Evolutionary conservation across 2,113 vertebrate genomes (phyloP), one percentile per base, ranked within the genome.

Genomic region (Podilymbus podiceps): DNA sequence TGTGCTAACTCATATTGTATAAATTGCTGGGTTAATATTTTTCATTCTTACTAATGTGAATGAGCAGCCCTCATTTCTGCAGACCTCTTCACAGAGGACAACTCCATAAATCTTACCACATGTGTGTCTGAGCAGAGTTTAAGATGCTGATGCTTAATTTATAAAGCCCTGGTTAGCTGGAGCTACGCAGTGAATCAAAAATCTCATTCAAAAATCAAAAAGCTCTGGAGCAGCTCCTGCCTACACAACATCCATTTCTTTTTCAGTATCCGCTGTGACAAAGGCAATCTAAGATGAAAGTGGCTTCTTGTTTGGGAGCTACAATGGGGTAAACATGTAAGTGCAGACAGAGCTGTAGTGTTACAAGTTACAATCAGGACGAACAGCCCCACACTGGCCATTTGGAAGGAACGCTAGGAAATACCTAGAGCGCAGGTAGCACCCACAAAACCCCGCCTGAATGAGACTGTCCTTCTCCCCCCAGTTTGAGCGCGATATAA

Each of bases 401-500:
- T 28, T 3, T 28, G 42, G 64, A 66, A 68, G 42, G 35, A 78
- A 52, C 0, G 2, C 23, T 66, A 4, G 23, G 50, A 71, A 55
- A 27, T 25, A 21, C 20, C 63, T 20, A 2, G 22, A 4, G 27
- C n/a, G 27, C 31, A 56, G 19, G 44, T 14, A n/a, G 49, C 20
- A 44, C 3, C 4, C 31, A 16, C 28, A 42, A 12, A 68, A 9
- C 33, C 25, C 20, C 38, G 28, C 23, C 46, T 78, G 50, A 76
- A 21, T 0, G 4, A 25, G 33, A 53, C 53, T 13, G 3, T n/a
- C 60, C 50, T 55, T 31, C n/a, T 81, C 14, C 52, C 30, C 46
- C n/a, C 92, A 98, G 99, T 99, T 98, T 90, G 99, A 99, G 81
- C 97, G 98, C 0, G 98, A 99, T 6, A 90, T 99, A 42, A 98